These are phyloP conservation scores for Scomber colias DNA, from an alignment of 2,113 vertebrate species.

Conservation along the genomic window DNA sequence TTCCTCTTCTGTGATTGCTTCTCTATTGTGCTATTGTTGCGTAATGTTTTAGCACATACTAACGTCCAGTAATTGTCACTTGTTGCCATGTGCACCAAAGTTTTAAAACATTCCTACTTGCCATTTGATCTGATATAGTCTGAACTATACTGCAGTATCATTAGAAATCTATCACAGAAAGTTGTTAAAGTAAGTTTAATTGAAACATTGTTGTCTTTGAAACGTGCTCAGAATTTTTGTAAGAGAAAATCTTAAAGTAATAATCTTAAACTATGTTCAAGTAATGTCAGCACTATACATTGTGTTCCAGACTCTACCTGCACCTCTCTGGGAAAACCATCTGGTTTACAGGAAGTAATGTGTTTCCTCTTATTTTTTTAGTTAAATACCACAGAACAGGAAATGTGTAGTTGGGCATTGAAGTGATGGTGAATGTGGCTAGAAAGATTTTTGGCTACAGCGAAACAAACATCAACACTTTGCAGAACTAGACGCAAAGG, in stretches of 20 bases:
- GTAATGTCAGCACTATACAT: neutral
- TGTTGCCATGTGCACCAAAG: neutral
- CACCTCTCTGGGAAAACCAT: neutral
- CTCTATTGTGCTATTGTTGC: neutral
- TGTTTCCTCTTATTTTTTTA: slow-evolving; percentile 5
- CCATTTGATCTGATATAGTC: neutral
- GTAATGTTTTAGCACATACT: neutral
- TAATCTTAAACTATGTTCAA: neutral
- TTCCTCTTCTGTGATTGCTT: neutral
- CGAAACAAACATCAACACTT: neutral
- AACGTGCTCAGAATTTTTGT: neutral
- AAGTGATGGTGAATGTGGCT: neutral
- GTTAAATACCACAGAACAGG: slow-evolving; percentile 9
- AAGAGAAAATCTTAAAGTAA: neutral
- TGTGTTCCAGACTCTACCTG: neutral
- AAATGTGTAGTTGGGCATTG: slow-evolving; percentile 4
- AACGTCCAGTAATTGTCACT: neutral
- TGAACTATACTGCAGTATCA: no score
- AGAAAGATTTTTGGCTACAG: neutral
- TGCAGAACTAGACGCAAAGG: neutral
- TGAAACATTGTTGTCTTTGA: no score
- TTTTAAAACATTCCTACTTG: neutral
- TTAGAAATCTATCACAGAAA: no score
- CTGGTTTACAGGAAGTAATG: slow-evolving; percentile 24
- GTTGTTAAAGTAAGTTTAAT: no score